These are phyloP conservation scores for Xanthorhoe spadicearia DNA, from an alignment of 2,888 invertebrate species.

Conservation along the genomic window DNA sequence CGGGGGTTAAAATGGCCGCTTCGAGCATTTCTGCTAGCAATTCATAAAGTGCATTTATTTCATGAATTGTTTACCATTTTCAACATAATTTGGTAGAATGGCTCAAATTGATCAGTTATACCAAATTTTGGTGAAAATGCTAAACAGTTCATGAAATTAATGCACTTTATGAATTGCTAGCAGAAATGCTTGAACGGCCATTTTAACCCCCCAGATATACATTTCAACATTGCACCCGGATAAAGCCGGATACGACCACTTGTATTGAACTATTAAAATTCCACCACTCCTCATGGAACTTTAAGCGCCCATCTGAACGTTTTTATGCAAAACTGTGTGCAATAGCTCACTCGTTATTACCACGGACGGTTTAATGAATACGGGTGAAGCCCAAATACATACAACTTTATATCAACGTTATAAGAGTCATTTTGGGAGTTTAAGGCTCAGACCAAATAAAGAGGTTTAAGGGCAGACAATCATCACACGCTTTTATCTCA, in stretches of 20 bases:
- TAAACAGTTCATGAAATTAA: too few species aligned
- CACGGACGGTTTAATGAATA: slow-evolving; percentile 62
- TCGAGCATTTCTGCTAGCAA: too few species aligned
- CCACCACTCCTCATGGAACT: slow-evolving; percentile 43
- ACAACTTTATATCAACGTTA: slow-evolving; percentile 3
- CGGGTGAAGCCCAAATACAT: slow-evolving; percentile 37
- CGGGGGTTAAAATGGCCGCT: too few species aligned
- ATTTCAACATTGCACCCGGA: slow-evolving; percentile 10
- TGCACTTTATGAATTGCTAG: too few species aligned
- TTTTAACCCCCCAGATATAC: too few species aligned
- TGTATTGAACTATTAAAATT: slow-evolving; percentile 73
- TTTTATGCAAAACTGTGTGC: slow-evolving; percentile 76
- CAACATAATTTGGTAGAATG: too few species aligned
- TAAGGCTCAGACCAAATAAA: too few species aligned
- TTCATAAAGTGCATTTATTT: too few species aligned
- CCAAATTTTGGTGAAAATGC: too few species aligned
- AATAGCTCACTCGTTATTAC: slow-evolving; percentile 64
- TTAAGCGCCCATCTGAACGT: slow-evolving; percentile 43
- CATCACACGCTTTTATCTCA: slow-evolving; percentile 4
- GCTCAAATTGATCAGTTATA: too few species aligned
- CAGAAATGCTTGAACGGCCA: too few species aligned
- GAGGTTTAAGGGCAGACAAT: not conserved
- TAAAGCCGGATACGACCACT: slow-evolving; percentile 55
- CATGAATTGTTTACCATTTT: too few species aligned
- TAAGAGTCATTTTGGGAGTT: slow-evolving; percentile 18